Percentiles rank a stretch among this genome's conserved stretches.
These are phyloP conservation scores for Antidorcas marsupialis DNA, from an alignment of 2,113 vertebrate species.

Conservation along the genomic window DNA sequence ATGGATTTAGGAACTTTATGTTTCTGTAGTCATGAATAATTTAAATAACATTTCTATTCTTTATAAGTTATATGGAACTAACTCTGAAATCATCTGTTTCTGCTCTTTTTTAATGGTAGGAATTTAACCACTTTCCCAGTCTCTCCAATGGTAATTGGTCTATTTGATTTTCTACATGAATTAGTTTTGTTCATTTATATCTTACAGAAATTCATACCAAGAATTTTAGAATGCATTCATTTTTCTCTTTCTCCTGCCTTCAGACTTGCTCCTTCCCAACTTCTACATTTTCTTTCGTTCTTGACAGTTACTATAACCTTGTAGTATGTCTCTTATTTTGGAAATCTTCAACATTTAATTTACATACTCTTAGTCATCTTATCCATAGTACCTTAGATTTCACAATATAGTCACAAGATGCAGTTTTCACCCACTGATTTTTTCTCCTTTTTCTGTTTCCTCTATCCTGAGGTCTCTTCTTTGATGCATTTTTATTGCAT, in stretches of 20 bases:
- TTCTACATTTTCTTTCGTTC: neutral
- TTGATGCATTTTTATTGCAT: neutral
- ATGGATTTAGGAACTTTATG: neutral
- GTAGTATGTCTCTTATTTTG: neutral
- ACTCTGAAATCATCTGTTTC: neutral
- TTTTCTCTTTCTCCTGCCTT: neutral
- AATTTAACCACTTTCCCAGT: neutral
- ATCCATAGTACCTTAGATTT: neutral
- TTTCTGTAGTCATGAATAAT: conserved; percentile 30
- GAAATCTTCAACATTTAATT: conserved; percentile 4
- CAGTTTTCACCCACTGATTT: neutral
- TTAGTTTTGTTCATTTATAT: neutral
- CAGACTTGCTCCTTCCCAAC: neutral
- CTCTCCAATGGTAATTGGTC: neutral
- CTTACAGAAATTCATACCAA: neutral
- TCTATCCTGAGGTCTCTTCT: neutral
- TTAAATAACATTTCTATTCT: conserved; percentile 36
- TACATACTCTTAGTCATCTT: neutral
- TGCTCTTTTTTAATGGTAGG: neutral
- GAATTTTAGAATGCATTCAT: neutral
- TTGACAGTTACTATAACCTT: neutral
- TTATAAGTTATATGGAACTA: neutral
- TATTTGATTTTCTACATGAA: neutral
- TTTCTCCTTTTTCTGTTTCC: neutral
- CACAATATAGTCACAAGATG: neutral